Conservation (phyloP, 23 tunicate genomes). For the Diplosoma virens region DNA sequence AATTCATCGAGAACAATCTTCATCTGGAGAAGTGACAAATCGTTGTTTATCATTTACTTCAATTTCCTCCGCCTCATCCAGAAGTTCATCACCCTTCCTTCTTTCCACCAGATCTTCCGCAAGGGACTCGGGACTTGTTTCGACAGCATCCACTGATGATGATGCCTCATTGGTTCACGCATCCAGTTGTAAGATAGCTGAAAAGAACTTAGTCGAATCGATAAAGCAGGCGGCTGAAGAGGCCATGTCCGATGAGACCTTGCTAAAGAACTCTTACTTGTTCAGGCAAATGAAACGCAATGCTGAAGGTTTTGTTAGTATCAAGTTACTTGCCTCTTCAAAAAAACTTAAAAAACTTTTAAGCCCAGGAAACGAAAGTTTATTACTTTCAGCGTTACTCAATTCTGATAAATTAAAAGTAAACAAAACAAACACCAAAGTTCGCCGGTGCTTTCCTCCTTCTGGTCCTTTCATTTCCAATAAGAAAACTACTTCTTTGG, state of each 20-base stretch:
- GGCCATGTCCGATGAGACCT: constrained; percentile 24
- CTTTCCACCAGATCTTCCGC: constrained; percentile 15
- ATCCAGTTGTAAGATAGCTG: background rate
- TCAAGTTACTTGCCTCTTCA: constrained; percentile 45
- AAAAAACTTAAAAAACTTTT: constrained; percentile 49
- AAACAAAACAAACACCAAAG: constrained; percentile 45
- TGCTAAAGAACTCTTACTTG: constrained; percentile 39
- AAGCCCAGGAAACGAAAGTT: constrained; percentile 14
- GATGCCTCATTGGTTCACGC: constrained; percentile 12
- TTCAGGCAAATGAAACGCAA: constrained; percentile 50
- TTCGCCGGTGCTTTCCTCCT: constrained; percentile 16
- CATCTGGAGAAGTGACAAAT: background rate
- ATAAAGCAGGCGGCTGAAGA: constrained; percentile 38
- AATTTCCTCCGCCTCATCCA: constrained; percentile 24
- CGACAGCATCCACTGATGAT: constrained; percentile 48
- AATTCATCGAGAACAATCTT: background rate
- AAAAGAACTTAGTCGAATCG: constrained; percentile 25
- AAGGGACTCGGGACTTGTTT: constrained; percentile 54
- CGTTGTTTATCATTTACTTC: background rate
- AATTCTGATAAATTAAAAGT: constrained; percentile 34
- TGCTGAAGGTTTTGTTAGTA: constrained; percentile 42
- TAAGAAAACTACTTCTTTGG: constrained; percentile 25
- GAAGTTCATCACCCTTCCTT: constrained; percentile 47
- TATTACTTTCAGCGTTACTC: constrained; percentile 39
- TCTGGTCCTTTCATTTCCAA: background rate